Evolutionary conservation across 2,113 vertebrate genomes (phyloP).

Genomic region (Pungitius pungitius): DNA sequence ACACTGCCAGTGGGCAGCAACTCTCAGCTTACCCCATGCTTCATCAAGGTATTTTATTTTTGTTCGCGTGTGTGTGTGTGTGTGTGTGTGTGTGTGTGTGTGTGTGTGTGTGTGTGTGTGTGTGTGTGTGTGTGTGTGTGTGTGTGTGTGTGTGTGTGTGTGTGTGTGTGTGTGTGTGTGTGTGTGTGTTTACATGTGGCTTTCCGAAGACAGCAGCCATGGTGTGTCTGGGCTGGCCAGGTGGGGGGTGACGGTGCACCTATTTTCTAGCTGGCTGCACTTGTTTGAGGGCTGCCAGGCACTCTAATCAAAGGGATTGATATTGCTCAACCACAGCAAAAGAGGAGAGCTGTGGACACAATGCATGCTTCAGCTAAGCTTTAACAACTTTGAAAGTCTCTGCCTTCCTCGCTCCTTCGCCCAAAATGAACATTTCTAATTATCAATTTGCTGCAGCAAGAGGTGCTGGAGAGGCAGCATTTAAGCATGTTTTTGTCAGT

Average conservation of each 20-base stretch:
- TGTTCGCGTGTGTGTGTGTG: background rate
- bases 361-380: constrained; percentile 59
- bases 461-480: constrained; percentile 12
- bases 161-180: too few relatives aligned
- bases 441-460: constrained; percentile 16
- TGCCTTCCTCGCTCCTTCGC: background rate
- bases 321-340: constrained; percentile 72
- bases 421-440: constrained; percentile 31
- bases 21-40: constrained; percentile 20
- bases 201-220: constrained; percentile 61
- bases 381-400: constrained; percentile 62
- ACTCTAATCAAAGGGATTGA: constrained; percentile 86
- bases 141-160: background rate
- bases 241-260: constrained; percentile 82
- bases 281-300: constrained; percentile 85
- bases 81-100: too few relatives aligned
- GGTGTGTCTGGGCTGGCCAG: constrained; percentile 57
- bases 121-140: too few relatives aligned
- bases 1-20: background rate
- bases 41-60: background rate
- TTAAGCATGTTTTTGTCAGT: background rate
- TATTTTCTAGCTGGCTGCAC: constrained; percentile 92
- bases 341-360: constrained; percentile 65
- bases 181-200: constrained; percentile 9
- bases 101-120: constrained; percentile 4